Conservation (phyloP, 2,797 vertebrate species). For the Rachycentron canadum region DNA sequence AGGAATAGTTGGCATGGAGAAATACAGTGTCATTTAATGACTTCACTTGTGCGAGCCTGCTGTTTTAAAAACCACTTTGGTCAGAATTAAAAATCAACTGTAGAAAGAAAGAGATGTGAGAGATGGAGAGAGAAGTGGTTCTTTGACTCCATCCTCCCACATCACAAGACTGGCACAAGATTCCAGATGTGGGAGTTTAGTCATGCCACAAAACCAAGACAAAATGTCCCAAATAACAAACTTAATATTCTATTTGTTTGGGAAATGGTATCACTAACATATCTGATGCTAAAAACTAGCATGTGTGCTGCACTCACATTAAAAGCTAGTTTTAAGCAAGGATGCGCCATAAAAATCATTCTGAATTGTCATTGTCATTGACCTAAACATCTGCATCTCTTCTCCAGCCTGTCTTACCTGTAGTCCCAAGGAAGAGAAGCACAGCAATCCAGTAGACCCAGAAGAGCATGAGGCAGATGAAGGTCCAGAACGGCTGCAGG, state of each 20-base stretch:
- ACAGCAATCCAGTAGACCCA: constrained; percentile 97
- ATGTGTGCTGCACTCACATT: background rate
- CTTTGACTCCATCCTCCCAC: constrained; percentile 60
- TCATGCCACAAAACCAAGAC: constrained; percentile 46
- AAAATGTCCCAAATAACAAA: constrained; percentile 58
- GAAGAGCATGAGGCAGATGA: constrained; percentile 94
- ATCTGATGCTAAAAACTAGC: background rate
- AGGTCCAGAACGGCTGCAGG: constrained; percentile 98
- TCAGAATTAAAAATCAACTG: constrained; percentile 9
- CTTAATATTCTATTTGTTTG: constrained; percentile 44
- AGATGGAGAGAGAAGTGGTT: constrained; percentile 62
- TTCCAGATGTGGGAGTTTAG: constrained; percentile 72
- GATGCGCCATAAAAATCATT: background rate
- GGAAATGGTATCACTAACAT: background rate
- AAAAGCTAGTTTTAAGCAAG: background rate
- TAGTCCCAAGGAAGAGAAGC: constrained; percentile 94
- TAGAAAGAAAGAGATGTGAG: constrained; percentile 60
- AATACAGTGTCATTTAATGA: background rate
- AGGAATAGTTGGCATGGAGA: background rate
- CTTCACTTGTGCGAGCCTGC: constrained; percentile 1
- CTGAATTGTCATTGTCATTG: no score
- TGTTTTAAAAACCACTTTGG: constrained; percentile 29
- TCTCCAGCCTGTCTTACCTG: constrained; percentile 83
- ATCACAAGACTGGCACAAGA: constrained; percentile 64
- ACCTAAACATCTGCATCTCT: background rate